Conservation (phyloP, 2,797 vertebrate species). For the Notoglanidium macrostoma region DNA sequence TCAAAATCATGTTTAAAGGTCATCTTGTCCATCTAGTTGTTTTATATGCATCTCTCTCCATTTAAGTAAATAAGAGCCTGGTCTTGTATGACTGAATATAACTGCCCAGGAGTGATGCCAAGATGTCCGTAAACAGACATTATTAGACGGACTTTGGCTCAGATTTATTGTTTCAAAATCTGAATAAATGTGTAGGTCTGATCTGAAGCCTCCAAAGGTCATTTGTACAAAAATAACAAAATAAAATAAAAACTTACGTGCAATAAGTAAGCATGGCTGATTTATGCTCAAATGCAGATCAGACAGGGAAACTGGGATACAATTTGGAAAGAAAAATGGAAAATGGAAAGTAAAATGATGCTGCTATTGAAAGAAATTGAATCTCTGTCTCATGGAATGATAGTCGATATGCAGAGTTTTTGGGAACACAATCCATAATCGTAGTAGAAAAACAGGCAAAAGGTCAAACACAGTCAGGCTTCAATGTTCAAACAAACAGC, state of each 20-base stretch:
- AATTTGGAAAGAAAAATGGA: neutral
- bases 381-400: neutral
- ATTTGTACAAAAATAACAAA: neutral
- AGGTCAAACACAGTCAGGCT: neutral
- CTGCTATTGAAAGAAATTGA: neutral
- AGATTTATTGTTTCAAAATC: neutral
- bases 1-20: slow-evolving; percentile 1
- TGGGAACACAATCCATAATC: neutral
- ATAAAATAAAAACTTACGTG: neutral
- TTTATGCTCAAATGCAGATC: neutral
- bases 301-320: neutral
- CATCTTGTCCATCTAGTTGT: neutral
- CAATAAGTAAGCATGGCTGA: neutral
- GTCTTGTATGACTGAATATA: neutral
- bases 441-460: neutral
- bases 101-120: neutral
- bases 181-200: neutral
- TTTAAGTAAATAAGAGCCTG: neutral
- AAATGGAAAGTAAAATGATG: neutral
- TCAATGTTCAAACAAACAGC: slow-evolving; percentile 8
- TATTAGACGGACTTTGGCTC: neutral
- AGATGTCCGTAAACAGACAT: no score
- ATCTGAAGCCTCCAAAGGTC: neutral
- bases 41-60: neutral
- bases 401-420: neutral